Evolutionary conservation across 2,113 vertebrate species (phyloP).

Genomic region (Greenwoodochromis staneri): DNA sequence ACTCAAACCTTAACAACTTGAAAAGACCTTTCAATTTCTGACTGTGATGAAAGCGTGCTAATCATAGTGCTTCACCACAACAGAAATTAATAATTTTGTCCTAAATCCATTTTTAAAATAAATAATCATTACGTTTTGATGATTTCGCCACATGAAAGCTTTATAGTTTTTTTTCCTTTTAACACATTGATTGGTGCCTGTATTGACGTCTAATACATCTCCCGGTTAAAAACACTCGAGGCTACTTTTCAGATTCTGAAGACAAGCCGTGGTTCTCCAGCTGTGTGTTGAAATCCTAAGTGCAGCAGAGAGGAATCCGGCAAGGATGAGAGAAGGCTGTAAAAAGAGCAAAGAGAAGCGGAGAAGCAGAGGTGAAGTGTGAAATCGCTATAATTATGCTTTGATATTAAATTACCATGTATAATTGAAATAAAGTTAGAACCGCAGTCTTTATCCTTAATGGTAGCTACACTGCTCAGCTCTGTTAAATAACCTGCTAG

Average conservation of each 20-base stretch:
- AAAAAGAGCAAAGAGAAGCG: neutral
- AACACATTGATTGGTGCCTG: neutral
- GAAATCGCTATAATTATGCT: conserved; percentile 29
- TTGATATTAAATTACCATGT: conserved; percentile 34
- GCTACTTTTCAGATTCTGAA: neutral
- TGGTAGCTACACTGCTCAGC: neutral
- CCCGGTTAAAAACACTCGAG: neutral
- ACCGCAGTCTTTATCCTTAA: neutral
- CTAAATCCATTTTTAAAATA: neutral
- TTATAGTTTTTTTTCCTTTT: neutral
- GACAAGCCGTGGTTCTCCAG: neutral
- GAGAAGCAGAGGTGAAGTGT: conserved; percentile 14
- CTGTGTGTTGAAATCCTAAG: conserved; percentile 2
- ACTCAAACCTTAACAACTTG: neutral
- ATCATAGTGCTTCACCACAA: neutral
- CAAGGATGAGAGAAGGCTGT: neutral
- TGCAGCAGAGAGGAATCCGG: neutral
- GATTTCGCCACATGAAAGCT: neutral
- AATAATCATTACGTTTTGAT: neutral
- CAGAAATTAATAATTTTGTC: neutral
- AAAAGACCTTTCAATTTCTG: neutral
- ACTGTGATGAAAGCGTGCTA: neutral
- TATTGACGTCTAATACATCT: neutral
- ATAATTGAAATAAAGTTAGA: conserved; percentile 34
- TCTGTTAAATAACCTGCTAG: conserved; percentile 1